Percentiles rank a stretch among this genome's conserved stretches.
These are phyloP conservation scores for Brachystomella parvula DNA, from an alignment of 1,140 invertebrate genomes.

Conservation along the genomic window DNA sequence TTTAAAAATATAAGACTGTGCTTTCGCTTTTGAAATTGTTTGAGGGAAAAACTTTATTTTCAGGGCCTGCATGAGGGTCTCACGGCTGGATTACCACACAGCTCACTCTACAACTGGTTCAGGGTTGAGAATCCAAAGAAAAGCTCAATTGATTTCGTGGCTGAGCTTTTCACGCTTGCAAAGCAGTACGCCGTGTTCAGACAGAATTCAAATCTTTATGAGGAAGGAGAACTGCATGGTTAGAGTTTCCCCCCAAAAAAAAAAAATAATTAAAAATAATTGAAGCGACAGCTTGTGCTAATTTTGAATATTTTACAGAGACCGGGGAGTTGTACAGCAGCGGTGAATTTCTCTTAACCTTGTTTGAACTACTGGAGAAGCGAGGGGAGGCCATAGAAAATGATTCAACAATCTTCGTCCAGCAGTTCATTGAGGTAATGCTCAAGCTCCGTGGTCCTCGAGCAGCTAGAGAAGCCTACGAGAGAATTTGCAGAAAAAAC, in stretches of 20 bases:
- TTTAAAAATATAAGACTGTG: too few species aligned
- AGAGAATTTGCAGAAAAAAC: conserved; percentile 12
- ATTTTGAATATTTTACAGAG: conserved; percentile 9
- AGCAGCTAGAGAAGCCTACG: conserved; percentile 15
- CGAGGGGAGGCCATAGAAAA: background rate
- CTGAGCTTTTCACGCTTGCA: too few species aligned
- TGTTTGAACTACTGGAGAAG: conserved; percentile 15
- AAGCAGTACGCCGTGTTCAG: too few species aligned
- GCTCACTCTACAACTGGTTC: too few species aligned
- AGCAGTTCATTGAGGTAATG: conserved; percentile 25
- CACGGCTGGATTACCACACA: too few species aligned
- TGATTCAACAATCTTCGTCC: conserved; percentile 25
- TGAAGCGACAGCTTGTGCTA: background rate
- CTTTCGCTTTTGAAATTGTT: too few species aligned
- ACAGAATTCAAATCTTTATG: conserved; percentile 5
- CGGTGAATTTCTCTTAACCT: conserved; percentile 12
- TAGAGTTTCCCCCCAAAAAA: background rate
- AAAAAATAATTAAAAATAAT: background rate
- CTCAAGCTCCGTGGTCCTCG: background rate
- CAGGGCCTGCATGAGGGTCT: too few species aligned
- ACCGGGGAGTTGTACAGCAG: background rate
- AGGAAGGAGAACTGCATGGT: background rate
- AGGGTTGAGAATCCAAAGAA: too few species aligned
- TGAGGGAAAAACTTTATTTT: too few species aligned
- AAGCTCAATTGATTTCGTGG: too few species aligned